These are phyloP conservation scores for Psittacula derbiana DNA, from an alignment of 2,797 vertebrate genomes.

Conservation along the genomic window DNA sequence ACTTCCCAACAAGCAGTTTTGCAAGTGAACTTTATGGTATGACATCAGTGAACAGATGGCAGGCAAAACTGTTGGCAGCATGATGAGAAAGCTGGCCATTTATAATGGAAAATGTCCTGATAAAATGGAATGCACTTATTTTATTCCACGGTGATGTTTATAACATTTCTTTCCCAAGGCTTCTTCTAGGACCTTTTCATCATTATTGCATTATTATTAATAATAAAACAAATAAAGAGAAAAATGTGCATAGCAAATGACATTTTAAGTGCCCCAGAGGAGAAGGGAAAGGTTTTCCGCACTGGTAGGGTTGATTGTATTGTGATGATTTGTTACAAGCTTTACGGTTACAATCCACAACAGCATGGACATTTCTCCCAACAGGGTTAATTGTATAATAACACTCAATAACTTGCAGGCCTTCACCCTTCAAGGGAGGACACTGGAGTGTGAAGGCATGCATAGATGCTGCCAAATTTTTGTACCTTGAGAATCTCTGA, in stretches of 20 bases:
- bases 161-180: conserved; percentile 63
- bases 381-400: conserved; percentile 39
- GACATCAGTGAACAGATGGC: conserved; percentile 73
- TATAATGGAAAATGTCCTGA: conserved; percentile 74
- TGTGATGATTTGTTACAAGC: conserved; percentile 50
- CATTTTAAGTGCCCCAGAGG: conserved; percentile 43
- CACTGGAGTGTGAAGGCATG: conserved; percentile 13
- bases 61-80: conserved; percentile 61
- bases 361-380: background rate
- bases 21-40: conserved; percentile 46
- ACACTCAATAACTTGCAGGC: conserved; percentile 13
- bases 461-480: conserved; percentile 24
- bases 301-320: background rate
- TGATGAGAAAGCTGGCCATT: conserved; percentile 60
- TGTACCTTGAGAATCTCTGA: conserved; percentile 25
- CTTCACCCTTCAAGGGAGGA: conserved; percentile 26
- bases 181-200: conserved; percentile 59
- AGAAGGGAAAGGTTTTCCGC: conserved; percentile 39
- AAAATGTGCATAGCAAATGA: conserved; percentile 30
- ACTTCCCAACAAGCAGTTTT: conserved; percentile 48
- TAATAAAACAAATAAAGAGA: conserved; percentile 53
- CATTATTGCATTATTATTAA: conserved; percentile 56
- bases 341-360: background rate
- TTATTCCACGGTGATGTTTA: conserved; percentile 71
- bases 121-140: conserved; percentile 67